Evolutionary conservation across 1,140 invertebrate genomes (phyloP).

Genomic region (Euglossa dilemma): DNA sequence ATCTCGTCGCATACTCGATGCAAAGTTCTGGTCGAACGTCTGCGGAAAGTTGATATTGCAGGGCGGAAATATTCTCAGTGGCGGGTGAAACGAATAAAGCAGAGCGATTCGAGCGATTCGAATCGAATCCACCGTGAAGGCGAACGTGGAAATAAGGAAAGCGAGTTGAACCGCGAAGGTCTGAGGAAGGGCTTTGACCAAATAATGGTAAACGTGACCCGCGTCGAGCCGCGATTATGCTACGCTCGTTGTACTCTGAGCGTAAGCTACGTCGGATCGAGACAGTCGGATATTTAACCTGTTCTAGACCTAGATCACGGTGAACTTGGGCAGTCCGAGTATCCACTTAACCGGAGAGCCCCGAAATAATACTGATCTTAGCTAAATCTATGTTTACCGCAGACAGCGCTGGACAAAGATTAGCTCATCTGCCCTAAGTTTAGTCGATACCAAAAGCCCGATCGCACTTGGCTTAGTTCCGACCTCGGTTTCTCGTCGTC

Average conservation of each 20-base stretch:
- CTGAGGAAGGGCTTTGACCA: neutral
- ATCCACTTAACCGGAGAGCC: neutral
- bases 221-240: no score
- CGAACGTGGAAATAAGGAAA: neutral
- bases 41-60: no score
- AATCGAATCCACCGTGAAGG: no score
- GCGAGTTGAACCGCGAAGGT: neutral
- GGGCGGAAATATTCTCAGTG: no score
- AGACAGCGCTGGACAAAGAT: constrained; percentile 10
- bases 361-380: constrained; percentile 17
- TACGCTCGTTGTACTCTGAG: neutral
- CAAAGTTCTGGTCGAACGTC: no score
- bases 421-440: constrained; percentile 2
- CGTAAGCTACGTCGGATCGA: neutral
- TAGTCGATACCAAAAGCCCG: constrained; percentile 12
- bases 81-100: no score
- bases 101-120: no score
- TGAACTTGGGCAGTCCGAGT: neutral
- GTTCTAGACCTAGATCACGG: neutral
- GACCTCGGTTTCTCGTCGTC: neutral
- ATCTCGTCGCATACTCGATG: no score
- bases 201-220: neutral
- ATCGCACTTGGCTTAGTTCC: constrained; percentile 32
- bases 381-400: constrained; percentile 11
- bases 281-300: neutral